These are phyloP conservation scores for Odontamblyopus rebecca DNA, from an alignment of 2,797 vertebrate genomes.

Conservation along the genomic window DNA sequence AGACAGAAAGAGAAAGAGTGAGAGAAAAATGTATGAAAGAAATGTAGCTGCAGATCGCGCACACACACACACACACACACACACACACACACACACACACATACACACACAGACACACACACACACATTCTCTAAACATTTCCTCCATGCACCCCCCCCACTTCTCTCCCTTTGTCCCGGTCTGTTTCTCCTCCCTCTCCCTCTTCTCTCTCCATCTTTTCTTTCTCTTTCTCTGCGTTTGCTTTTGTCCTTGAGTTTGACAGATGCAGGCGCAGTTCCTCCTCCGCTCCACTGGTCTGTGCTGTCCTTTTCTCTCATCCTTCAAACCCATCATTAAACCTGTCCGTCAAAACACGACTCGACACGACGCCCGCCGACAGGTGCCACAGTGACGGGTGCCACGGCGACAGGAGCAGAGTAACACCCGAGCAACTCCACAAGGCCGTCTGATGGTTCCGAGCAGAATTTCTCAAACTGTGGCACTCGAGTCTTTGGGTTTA, in stretches of 20 bases:
- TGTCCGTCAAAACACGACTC: slow-evolving; percentile 26
- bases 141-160: not conserved
- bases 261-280: slow-evolving; percentile 44
- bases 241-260: slow-evolving; percentile 58
- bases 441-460: too few relatives aligned
- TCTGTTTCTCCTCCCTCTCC: not conserved
- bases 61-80: too few relatives aligned
- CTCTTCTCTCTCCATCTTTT: not conserved
- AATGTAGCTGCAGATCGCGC: too few relatives aligned
- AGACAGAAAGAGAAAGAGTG: too few relatives aligned
- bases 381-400: too few relatives aligned
- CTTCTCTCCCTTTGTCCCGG: not conserved
- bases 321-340: slow-evolving; percentile 52
- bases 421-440: too few relatives aligned
- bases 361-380: not conserved
- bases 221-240: not conserved
- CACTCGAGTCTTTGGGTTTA: too few relatives aligned
- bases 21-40: too few relatives aligned
- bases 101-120: too few relatives aligned
- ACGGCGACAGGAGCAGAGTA: too few relatives aligned
- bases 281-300: not conserved
- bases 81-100: too few relatives aligned
- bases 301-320: slow-evolving; percentile 52
- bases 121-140: not conserved
- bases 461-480: too few relatives aligned